Evolutionary conservation across 2,888 invertebrate genomes (phyloP).

Genomic region (Spisula subtruncata): DNA sequence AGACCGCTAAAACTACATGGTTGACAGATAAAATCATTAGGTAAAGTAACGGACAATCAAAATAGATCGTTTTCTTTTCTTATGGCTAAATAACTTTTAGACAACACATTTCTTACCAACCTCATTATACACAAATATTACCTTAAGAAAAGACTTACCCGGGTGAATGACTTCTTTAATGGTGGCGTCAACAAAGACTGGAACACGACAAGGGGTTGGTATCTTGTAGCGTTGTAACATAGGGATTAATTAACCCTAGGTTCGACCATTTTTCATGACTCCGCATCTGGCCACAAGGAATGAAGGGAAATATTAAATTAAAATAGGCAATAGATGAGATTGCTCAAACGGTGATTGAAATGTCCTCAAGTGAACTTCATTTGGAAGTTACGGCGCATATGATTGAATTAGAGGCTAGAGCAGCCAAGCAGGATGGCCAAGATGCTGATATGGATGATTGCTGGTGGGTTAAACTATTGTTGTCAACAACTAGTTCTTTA

Average conservation of each 20-base stretch:
- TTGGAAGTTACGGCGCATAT: conserved; percentile 40
- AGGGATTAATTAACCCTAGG: conserved; percentile 55
- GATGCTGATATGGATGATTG: background rate
- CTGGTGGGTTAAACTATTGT: conserved; percentile 6
- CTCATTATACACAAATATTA: background rate
- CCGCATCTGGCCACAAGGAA: conserved; percentile 51
- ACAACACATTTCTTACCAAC: background rate
- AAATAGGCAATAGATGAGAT: conserved; percentile 45
- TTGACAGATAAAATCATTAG: background rate
- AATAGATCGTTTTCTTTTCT: background rate
- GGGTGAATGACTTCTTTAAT: background rate
- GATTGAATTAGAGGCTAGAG: conserved; percentile 51
- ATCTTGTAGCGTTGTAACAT: conserved; percentile 40
- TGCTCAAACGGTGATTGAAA: conserved; percentile 41
- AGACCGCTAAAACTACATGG: no score
- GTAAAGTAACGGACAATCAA: background rate
- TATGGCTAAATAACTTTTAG: background rate
- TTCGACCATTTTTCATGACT: conserved; percentile 33
- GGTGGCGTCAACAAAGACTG: background rate
- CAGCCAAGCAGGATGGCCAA: conserved; percentile 32
- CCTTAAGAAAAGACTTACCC: background rate
- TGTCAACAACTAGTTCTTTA: background rate
- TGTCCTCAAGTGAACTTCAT: conserved; percentile 25
- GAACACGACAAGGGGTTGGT: conserved; percentile 24
- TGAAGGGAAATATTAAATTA: conserved; percentile 49